A percentile compares a stretch with the other conserved stretches of the same genome.
Evolutionary conservation across 2,888 invertebrate species (phyloP).

Genomic region (Empis livida): DNA sequence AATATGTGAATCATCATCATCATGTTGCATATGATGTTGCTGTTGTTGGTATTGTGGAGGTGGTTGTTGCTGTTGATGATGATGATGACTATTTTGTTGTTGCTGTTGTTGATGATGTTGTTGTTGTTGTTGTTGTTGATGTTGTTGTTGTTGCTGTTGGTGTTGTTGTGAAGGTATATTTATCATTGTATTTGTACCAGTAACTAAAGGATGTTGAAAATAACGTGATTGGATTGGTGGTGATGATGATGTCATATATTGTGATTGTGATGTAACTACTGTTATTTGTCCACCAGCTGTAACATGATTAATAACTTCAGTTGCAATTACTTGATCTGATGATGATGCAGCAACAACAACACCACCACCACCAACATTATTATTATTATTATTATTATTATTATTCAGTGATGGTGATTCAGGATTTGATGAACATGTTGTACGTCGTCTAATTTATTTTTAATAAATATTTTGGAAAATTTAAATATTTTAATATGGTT

Average conservation of each 20-base stretch:
- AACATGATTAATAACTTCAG: constrained; percentile 14
- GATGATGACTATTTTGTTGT: neutral
- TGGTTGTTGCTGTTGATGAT: neutral
- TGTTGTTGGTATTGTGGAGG: constrained; percentile 19
- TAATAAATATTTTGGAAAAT: neutral
- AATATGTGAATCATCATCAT: constrained; percentile 36
- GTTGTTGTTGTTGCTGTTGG: neutral
- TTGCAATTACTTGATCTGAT: constrained; percentile 8
- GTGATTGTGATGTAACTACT: constrained; percentile 11
- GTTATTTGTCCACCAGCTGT: constrained; percentile 6
- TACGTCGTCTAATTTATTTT: constrained; percentile 10
- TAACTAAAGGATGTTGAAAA: constrained; percentile 16
- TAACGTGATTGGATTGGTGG: constrained; percentile 15
- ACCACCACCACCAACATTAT: no score
- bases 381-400: neutral
- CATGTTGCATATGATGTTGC: constrained; percentile 13
- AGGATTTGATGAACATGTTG: constrained; percentile 10
- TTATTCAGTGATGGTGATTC: constrained; percentile 10
- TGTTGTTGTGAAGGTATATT: neutral
- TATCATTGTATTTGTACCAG: neutral
- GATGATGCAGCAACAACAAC: constrained; percentile 3
- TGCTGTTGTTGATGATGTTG: neutral
- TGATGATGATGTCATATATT: constrained; percentile 16
- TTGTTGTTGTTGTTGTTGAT: neutral
- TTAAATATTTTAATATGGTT: no score